Evolutionary conservation across 2,113 vertebrate species (phyloP).

Genomic region (Pituophis catenifer): DNA sequence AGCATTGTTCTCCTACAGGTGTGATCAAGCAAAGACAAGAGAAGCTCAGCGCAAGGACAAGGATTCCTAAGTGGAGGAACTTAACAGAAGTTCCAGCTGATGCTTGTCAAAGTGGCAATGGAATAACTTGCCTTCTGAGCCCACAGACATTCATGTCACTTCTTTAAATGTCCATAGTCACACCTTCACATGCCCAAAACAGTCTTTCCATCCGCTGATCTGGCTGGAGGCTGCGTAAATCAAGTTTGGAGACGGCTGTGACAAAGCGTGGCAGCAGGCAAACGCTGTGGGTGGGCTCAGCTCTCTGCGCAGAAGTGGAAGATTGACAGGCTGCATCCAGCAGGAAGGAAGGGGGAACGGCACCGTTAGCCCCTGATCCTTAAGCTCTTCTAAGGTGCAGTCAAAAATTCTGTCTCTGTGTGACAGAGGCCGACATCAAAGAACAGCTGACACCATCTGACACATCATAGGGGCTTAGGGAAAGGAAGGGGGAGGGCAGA

Average conservation of each 20-base stretch:
- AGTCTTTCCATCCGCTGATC: neutral
- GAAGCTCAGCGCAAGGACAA: neutral
- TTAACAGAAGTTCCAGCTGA: neutral
- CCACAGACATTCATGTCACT: neutral
- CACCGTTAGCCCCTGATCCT: neutral
- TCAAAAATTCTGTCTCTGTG: constrained; percentile 4
- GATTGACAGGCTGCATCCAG: neutral
- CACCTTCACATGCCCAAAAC: neutral
- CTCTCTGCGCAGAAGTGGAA: neutral
- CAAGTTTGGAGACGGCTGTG: neutral
- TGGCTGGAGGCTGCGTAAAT: neutral
- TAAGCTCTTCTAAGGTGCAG: neutral
- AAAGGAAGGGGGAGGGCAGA: neutral
- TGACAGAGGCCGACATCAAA: constrained; percentile 48
- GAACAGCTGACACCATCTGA: constrained; percentile 42
- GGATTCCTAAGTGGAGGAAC: neutral
- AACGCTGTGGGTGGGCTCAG: neutral
- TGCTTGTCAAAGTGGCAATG: neutral
- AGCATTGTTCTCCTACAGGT: neutral
- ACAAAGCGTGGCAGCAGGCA: neutral
- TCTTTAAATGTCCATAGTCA: neutral
- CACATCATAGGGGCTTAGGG: neutral
- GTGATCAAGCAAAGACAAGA: neutral
- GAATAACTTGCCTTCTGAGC: neutral
- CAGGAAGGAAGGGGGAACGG: neutral